phyloP scores from a whole-genome alignment of 2,888 invertebrate species.

The Bedellia somnulentella region DNA sequence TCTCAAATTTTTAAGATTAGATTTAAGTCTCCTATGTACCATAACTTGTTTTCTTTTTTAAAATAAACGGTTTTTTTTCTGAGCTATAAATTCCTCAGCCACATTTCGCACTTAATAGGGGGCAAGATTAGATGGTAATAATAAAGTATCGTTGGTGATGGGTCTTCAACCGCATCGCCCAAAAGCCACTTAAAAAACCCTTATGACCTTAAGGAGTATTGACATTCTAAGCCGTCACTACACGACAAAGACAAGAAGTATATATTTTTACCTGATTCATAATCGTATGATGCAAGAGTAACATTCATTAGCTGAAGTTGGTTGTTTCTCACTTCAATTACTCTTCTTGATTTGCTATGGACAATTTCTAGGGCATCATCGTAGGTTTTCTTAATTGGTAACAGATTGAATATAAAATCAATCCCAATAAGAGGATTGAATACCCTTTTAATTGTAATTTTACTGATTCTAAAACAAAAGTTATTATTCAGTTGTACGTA shows the following conservation, averaged over 20 bases:
- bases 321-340: constrained; percentile 35
- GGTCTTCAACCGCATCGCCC: no score
- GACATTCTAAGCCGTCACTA: no score
- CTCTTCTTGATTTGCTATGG: constrained; percentile 39
- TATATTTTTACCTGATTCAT: constrained; percentile 24
- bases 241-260: neutral
- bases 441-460: constrained; percentile 26
- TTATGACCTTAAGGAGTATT: no score
- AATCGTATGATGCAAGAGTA: constrained; percentile 16
- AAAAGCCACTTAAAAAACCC: no score
- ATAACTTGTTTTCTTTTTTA: no score
- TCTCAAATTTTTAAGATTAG: no score
- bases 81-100: no score
- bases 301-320: constrained; percentile 26
- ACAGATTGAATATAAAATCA: constrained; percentile 41
- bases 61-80: no score
- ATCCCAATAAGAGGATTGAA: constrained; percentile 27
- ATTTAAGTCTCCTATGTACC: no score
- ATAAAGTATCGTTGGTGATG: no score
- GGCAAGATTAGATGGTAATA: no score
- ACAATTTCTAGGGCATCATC: constrained; percentile 37
- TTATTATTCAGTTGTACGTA: neutral
- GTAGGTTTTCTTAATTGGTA: constrained; percentile 61
- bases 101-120: no score
- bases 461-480: constrained; percentile 12